Conservation (phyloP, 2,888 invertebrate genomes). For the Icerya purchasi region DNA sequence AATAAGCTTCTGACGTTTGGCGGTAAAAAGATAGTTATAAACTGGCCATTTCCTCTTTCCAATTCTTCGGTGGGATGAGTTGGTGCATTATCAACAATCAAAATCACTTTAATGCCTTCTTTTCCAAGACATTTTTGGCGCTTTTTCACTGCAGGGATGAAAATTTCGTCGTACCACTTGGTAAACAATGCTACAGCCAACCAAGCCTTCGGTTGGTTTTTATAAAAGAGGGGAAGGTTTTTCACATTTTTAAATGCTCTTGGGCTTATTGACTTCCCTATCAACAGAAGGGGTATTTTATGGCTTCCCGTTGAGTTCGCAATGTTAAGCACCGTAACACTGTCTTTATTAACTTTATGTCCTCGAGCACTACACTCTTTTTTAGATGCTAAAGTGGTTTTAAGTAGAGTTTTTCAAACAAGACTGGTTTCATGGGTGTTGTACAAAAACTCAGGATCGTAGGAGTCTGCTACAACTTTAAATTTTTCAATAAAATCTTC, state of each 20-base stretch:
- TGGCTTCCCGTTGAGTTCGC: constrained; percentile 19
- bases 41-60: constrained; percentile 14
- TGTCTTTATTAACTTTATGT: constrained; percentile 19
- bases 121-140: too few relatives aligned
- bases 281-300: constrained; percentile 18
- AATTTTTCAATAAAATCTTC: constrained; percentile 2
- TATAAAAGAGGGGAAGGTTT: constrained; percentile 17
- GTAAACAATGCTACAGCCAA: too few relatives aligned
- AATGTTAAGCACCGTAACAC: constrained; percentile 19
- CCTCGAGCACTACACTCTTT: constrained; percentile 18
- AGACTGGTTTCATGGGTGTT: constrained; percentile 20
- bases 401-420: constrained; percentile 19
- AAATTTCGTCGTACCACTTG: constrained; percentile 15
- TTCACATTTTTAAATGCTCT: constrained; percentile 18
- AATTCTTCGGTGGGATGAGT: constrained; percentile 14
- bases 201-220: constrained; percentile 17
- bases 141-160: constrained; percentile 13
- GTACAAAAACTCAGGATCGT: constrained; percentile 17
- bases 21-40: constrained; percentile 17
- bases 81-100: constrained; percentile 15
- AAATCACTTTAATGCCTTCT: too few relatives aligned
- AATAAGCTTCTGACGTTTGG: constrained; percentile 18
- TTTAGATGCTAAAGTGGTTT: constrained; percentile 17
- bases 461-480: constrained; percentile 5
- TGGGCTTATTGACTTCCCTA: constrained; percentile 19